A percentile compares a stretch with the other conserved stretches of the same genome.
Evolutionary conservation across 2,797 vertebrate species (phyloP).

Genomic region (Benthosema pterotum): DNA sequence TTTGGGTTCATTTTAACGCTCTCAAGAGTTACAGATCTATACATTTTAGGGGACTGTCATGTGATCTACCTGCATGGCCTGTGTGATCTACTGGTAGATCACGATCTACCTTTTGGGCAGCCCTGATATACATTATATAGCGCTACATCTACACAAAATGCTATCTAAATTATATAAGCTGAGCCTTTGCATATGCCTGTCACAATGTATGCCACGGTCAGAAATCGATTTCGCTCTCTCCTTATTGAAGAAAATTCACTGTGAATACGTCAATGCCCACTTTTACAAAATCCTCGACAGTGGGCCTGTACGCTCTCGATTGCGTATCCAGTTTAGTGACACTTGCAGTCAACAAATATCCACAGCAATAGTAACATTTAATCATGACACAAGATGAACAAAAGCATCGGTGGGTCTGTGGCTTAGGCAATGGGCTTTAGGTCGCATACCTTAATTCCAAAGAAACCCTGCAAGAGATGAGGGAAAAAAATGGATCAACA

Average conservation of each 20-base stretch:
- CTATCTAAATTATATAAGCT: no score
- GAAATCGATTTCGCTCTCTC: no score
- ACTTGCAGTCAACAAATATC: conserved; percentile 10
- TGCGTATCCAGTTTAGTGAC: conserved; percentile 31
- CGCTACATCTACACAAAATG: no score
- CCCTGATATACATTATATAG: no score
- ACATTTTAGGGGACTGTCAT: no score
- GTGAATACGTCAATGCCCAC: conserved; percentile 20
- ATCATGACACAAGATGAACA: conserved; percentile 13
- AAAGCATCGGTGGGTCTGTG: conserved; percentile 23
- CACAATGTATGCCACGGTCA: no score
- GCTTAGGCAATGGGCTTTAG: conserved; percentile 7
- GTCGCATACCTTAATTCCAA: conserved; percentile 86
- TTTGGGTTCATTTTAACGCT: no score
- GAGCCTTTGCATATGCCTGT: no score
- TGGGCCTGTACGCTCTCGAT: neutral
- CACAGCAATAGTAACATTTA: neutral
- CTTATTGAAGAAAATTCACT: neutral
- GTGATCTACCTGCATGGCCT: no score
- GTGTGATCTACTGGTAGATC: no score
- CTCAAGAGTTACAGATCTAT: no score
- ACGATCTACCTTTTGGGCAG: no score
- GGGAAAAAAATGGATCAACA: conserved; percentile 38
- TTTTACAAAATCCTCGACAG: conserved; percentile 7
- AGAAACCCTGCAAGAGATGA: conserved; percentile 77